These are phyloP conservation scores for Lordiphosa andalusiaca DNA, from an alignment of 2,888 invertebrate genomes.

Conservation along the genomic window DNA sequence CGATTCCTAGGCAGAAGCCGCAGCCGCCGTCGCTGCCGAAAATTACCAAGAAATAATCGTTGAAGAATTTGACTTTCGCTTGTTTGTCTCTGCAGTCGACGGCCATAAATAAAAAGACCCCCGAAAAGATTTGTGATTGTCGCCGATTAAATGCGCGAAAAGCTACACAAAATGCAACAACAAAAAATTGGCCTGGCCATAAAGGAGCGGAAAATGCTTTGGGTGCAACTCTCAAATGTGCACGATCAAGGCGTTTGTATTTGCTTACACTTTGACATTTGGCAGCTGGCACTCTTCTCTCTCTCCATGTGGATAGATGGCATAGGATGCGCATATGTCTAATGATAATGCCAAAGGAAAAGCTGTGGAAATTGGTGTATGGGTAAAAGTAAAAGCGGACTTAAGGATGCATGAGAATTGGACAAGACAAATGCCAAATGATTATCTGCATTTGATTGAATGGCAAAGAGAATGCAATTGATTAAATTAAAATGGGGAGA, in stretches of 20 bases:
- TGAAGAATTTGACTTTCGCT: conserved; percentile 73
- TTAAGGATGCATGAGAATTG: conserved; percentile 25
- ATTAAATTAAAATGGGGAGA: too few relatives aligned
- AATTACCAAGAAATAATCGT: conserved; percentile 63
- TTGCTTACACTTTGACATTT: conserved; percentile 72
- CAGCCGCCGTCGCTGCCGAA: conserved; percentile 28
- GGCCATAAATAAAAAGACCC: conserved; percentile 65
- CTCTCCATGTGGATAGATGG: conserved; percentile 10
- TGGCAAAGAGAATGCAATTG: not conserved
- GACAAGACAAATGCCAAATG: conserved; percentile 1
- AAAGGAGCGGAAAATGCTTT: conserved; percentile 42
- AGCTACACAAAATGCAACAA: conserved; percentile 36
- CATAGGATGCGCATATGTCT: conserved; percentile 6
- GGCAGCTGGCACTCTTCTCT: conserved; percentile 56
- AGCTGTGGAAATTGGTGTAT: conserved; percentile 33
- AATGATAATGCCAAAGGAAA: conserved; percentile 54
- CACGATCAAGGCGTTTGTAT: conserved; percentile 58
- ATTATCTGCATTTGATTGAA: not conserved
- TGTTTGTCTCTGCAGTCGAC: conserved; percentile 50
- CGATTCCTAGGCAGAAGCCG: conserved; percentile 54
- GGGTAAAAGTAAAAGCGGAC: conserved; percentile 34
- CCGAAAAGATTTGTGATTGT: conserved; percentile 68
- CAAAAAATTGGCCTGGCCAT: conserved; percentile 16
- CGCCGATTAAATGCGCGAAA: conserved; percentile 72
- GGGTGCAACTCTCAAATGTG: conserved; percentile 58